Conservation (phyloP, 2,797 vertebrate species). For the Galago senegalensis region DNA sequence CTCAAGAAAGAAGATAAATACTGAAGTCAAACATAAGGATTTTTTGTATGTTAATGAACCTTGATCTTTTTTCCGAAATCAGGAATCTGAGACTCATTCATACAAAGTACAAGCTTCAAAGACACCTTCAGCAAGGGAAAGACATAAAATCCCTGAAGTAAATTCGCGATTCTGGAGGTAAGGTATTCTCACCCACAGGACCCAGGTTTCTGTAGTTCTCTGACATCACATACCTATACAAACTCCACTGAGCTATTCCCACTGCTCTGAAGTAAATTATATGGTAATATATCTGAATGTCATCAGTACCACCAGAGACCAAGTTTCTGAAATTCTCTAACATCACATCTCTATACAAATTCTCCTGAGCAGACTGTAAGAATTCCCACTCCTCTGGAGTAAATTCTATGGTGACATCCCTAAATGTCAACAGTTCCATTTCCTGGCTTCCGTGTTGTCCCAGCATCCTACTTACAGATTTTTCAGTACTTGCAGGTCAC, state of each 20-base stretch:
- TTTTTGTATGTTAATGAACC: not conserved
- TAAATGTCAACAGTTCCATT: too few species aligned
- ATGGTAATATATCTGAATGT: too few species aligned
- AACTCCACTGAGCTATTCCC: not conserved
- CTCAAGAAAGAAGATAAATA: not conserved
- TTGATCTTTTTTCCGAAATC: not conserved
- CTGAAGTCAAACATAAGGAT: not conserved
- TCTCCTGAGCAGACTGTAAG: too few species aligned
- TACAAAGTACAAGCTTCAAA: not conserved
- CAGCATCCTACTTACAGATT: too few species aligned
- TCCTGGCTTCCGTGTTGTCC: too few species aligned
- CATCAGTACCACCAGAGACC: too few species aligned
- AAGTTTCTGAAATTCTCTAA: too few species aligned
- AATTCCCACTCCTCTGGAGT: too few species aligned
- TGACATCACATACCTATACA: constrained; percentile 45
- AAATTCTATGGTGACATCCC: too few species aligned
- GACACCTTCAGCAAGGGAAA: not conserved
- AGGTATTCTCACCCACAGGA: not conserved
- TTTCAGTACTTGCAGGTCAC: too few species aligned
- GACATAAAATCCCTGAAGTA: not conserved
- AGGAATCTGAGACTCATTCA: not conserved
- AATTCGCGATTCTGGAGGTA: not conserved
- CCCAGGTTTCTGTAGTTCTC: constrained; percentile 52
- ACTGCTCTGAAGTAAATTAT: too few species aligned
- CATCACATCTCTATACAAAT: too few species aligned